Percentiles rank a stretch among this genome's conserved stretches.
These are phyloP conservation scores for Atherinosoma microstoma DNA, from an alignment of 2,797 vertebrate species.

Conservation along the genomic window DNA sequence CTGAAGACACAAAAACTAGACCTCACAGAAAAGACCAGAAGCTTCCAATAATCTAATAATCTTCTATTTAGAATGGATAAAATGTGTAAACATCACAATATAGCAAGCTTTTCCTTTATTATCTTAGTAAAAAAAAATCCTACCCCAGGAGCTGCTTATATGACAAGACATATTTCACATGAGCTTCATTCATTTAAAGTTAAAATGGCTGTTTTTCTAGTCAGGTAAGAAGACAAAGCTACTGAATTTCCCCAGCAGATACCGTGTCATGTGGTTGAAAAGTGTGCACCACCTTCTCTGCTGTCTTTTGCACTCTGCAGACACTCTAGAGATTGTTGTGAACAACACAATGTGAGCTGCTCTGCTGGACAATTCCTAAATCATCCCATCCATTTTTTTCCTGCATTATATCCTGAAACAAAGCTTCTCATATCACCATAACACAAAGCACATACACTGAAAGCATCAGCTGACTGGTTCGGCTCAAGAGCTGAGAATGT, in stretches of 20 bases:
- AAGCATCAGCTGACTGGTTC: background rate
- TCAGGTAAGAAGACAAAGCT: background rate
- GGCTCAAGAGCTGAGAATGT: background rate
- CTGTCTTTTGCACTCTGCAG: background rate
- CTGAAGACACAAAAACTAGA: background rate
- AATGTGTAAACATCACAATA: background rate
- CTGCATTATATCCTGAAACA: background rate
- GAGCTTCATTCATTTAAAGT: background rate
- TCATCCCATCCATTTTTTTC: background rate
- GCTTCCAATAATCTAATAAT: background rate
- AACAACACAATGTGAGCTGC: background rate
- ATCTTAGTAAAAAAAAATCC: background rate
- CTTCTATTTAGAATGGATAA: background rate
- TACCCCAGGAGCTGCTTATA: background rate
- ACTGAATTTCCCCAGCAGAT: background rate
- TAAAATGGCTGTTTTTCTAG: background rate
- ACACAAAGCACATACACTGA: background rate
- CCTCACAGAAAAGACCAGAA: background rate
- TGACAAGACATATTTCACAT: background rate
- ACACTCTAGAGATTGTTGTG: background rate
- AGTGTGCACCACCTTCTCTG: background rate
- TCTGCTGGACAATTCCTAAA: background rate
- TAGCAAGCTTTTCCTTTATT: background rate
- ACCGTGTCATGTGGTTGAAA: background rate
- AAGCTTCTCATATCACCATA: background rate